A percentile compares a stretch with the other conserved stretches of the same genome.
These are phyloP conservation scores for Eupithecia pulchellata DNA, from an alignment of 2,888 invertebrate genomes.

Conservation along the genomic window DNA sequence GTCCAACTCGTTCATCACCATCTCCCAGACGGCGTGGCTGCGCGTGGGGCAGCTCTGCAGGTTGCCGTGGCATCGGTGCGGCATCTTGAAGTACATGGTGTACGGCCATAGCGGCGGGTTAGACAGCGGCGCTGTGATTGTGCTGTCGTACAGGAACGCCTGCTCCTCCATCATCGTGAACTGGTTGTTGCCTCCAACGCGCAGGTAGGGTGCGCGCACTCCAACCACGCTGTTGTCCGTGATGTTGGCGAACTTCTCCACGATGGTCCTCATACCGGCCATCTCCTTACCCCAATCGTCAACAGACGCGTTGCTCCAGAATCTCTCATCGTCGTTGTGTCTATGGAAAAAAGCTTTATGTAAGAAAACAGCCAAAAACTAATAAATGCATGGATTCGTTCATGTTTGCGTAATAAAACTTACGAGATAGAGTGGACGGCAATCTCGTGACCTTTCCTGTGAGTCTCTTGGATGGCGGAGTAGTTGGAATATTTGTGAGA, in stretches of 20 bases:
- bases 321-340: conserved; percentile 95
- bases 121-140: conserved; percentile 95
- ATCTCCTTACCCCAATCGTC: conserved; percentile 98
- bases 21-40: conserved; percentile 97
- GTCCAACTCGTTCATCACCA: conserved; percentile 97
- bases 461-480: conserved; percentile 95
- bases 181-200: conserved; percentile 97
- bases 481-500: conserved; percentile 98
- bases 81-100: conserved; percentile 99
- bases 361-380: conserved; percentile 14
- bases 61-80: conserved; percentile 96
- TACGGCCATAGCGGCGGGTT: conserved; percentile 99
- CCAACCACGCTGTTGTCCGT: conserved; percentile 96
- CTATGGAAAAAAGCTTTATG: conserved; percentile 68
- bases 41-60: conserved; percentile 95
- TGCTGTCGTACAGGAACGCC: conserved; percentile 97
- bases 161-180: conserved; percentile 99
- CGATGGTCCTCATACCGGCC: conserved; percentile 96
- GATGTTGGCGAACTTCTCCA: conserved; percentile 95
- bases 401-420: conserved; percentile 66
- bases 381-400: conserved; percentile 13
- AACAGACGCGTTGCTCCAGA: conserved; percentile 96
- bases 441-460: conserved; percentile 96
- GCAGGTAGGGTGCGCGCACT: conserved; percentile 94
- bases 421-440: conserved; percentile 97